Evolutionary conservation across 1,140 invertebrate species (phyloP).

Genomic region (Drosophila equinoxialis): DNA sequence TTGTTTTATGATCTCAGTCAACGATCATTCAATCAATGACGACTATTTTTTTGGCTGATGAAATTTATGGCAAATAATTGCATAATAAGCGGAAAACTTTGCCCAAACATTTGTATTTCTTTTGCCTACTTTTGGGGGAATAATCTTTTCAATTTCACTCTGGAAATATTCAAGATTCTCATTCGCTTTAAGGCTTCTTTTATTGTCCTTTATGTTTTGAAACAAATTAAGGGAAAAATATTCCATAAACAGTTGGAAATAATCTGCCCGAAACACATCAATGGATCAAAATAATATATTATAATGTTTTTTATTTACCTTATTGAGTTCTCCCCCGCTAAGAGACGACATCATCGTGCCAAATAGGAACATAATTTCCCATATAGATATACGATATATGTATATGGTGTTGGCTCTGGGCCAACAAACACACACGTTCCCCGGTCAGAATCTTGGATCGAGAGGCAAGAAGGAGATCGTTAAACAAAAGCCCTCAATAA

Average conservation of each 20-base stretch:
- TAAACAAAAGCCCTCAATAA: constrained; percentile 6
- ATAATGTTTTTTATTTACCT: not conserved
- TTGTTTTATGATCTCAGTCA: constrained; percentile 49
- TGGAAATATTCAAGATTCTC: too few species aligned
- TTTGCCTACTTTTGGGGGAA: too few species aligned
- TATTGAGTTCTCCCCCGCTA: not conserved
- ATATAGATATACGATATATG: not conserved
- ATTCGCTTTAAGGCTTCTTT: too few species aligned
- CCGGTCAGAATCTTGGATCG: not conserved
- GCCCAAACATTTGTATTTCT: too few species aligned
- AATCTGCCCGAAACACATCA: not conserved
- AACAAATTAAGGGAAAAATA: not conserved
- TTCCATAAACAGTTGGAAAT: too few species aligned
- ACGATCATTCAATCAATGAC: constrained; percentile 13
- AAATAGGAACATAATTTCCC: constrained; percentile 1
- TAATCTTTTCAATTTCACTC: too few species aligned
- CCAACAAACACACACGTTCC: constrained; percentile 12
- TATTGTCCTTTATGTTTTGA: not conserved
- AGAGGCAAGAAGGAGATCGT: too few species aligned
- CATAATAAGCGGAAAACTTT: not conserved
- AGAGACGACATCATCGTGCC: constrained; percentile 1
- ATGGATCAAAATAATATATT: not conserved
- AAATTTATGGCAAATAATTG: constrained; percentile 35
- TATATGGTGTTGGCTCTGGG: not conserved
- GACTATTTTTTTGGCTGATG: constrained; percentile 34